Percentiles rank a stretch among this genome's conserved stretches.
These are phyloP conservation scores for Oconnorella tubifera DNA, from an alignment of 2,888 invertebrate species.

Conservation along the genomic window DNA sequence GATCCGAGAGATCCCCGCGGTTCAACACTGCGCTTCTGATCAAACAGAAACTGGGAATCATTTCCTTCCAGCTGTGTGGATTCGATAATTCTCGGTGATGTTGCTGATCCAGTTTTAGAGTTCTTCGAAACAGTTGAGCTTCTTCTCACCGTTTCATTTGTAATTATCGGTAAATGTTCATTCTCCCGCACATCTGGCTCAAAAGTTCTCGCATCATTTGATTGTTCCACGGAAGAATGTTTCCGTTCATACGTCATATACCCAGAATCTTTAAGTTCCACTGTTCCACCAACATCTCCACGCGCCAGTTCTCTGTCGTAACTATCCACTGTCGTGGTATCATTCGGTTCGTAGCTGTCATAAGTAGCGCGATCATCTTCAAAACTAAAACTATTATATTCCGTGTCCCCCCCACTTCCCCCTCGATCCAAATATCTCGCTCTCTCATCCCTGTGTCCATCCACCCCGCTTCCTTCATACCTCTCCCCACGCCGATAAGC, in stretches of 20 bases:
- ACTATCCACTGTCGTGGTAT: not conserved
- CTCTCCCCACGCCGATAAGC: not conserved
- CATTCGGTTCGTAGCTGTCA: constrained; percentile 14
- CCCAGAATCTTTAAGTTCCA: constrained; percentile 24
- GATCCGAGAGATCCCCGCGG: too few relatives aligned
- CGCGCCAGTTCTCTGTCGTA: constrained; percentile 12
- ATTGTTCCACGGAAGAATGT: constrained; percentile 8
- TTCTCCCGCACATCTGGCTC: too few relatives aligned
- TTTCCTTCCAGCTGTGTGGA: too few relatives aligned
- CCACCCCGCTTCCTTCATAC: constrained; percentile 6
- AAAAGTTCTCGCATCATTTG: not conserved
- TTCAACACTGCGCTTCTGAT: too few relatives aligned
- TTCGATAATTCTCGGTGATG: too few relatives aligned
- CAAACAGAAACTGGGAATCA: too few relatives aligned
- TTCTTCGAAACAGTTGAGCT: too few relatives aligned
- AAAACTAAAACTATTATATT: constrained; percentile 10
- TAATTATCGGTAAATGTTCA: too few relatives aligned
- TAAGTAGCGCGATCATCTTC: constrained; percentile 16
- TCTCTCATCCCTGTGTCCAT: not conserved
- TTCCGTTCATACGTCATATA: constrained; percentile 23
- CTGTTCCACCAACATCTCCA: constrained; percentile 1
- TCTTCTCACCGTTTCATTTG: too few relatives aligned
- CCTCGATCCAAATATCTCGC: not conserved
- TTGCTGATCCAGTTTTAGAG: too few relatives aligned
- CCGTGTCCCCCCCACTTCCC: constrained; percentile 3